A percentile compares a stretch with the other conserved stretches of the same genome.
phyloP scores from a whole-genome alignment of 2,888 invertebrate genomes.

The Harpalus rubripes region DNA sequence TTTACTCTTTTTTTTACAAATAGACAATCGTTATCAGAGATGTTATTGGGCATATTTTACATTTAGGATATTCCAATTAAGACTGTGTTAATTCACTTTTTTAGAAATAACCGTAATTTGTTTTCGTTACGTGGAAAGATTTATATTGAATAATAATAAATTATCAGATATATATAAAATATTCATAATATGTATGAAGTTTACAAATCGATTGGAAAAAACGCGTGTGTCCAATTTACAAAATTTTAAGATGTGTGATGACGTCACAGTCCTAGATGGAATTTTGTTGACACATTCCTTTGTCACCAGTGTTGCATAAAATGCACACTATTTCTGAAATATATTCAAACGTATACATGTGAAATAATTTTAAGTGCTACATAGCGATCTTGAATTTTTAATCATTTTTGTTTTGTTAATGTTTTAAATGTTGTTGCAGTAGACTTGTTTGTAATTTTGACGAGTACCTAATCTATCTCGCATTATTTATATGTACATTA shows the following conservation, averaged over 20 bases:
- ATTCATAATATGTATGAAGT: conserved; percentile 48
- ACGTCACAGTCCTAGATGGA: conserved; percentile 60
- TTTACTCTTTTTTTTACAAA: conserved; percentile 44
- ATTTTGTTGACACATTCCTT: conserved; percentile 64
- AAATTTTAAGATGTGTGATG: conserved; percentile 47
- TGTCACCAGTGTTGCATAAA: conserved; percentile 62
- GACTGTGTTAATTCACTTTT: conserved; percentile 61
- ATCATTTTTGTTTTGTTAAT: conserved; percentile 50
- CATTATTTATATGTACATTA: conserved; percentile 42
- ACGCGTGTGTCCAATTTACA: conserved; percentile 53
- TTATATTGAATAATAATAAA: conserved; percentile 23
- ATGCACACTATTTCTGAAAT: conserved; percentile 64
- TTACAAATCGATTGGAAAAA: conserved; percentile 36
- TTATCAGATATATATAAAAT: conserved; percentile 42
- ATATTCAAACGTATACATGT: conserved; percentile 62
- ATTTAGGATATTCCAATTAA: conserved; percentile 63
- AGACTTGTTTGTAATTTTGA: conserved; percentile 36
- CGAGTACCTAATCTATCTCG: conserved; percentile 41
- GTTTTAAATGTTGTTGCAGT: conserved; percentile 53
- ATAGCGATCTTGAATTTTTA: conserved; percentile 57
- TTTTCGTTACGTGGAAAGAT: conserved; percentile 30
- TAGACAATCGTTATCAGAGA: conserved; percentile 48
- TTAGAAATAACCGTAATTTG: conserved; percentile 46
- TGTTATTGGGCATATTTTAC: conserved; percentile 57
- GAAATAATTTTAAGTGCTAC: conserved; percentile 61